Base-by-base conservation (phyloP, 2,113 vertebrate genomes). In the Copsychus sechellarum region DNA sequence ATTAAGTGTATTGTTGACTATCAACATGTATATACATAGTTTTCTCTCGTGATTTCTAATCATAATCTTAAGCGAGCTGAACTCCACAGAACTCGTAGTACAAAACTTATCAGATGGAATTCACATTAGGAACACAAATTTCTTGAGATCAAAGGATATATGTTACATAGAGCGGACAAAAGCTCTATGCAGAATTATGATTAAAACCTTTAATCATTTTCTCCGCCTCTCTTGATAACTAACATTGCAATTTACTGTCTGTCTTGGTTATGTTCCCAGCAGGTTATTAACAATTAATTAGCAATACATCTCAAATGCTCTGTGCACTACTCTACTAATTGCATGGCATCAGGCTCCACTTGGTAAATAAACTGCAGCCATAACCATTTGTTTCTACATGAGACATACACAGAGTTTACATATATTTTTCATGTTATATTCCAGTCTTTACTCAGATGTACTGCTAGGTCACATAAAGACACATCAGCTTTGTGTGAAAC, bases 241-340 rank as follows among this genome's bases (percentile, higher is more conserved):
- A 96, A 91, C 92, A 97, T 95, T 96, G 86, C 70, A 97, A 97
- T 97, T 96, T 97, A 96, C 80, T 97, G 84, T 82, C 93, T 96
- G 70, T 86, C 93, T 97, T 98, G 91, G 95, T 98, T 98, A 95
- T 94, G 93, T 96, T 98, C 97, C 88, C 97, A 98, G 96, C 93
- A 98, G 96, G 96, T 98, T 98, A 98, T 98, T 98, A 98, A 97
- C 97, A 97, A 98, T 98, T 98, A 98, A 98, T 98, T 98, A 98
- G 97, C 92, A 97, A 97, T 97, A 93, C 48, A 96, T 97, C 91
- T 97, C 90, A 92, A 95, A 96, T 93, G 51, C 20, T 97, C 62
- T 97, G 72, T 94, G 23, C 9, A 4, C 74, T 95, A 86, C 45
- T 82, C 66, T 95, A 94, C 92, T 97, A 97, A 97, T 97, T 97